These are phyloP conservation scores for Sialis fuliginosa DNA, from an alignment of 2,888 invertebrate species.

Conservation along the genomic window DNA sequence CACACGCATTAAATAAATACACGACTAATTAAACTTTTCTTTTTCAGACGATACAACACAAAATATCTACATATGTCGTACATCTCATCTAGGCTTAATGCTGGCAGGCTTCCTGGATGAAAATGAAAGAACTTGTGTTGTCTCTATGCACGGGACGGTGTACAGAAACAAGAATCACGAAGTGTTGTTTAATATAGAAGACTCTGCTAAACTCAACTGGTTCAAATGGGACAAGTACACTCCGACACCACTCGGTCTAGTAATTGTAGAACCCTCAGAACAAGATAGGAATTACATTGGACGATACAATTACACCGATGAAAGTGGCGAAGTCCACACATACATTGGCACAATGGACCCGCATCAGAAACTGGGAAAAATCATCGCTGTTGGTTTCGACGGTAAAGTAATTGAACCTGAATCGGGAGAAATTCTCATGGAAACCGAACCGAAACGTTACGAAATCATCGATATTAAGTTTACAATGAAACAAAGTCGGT, in stretches of 20 bases:
- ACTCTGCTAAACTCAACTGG: slow-evolving; percentile 61
- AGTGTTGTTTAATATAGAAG: slow-evolving; percentile 59
- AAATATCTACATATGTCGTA: slow-evolving; percentile 56
- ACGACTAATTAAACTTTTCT: too few relatives aligned
- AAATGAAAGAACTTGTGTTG: slow-evolving; percentile 40
- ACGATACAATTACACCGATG: slow-evolving; percentile 12
- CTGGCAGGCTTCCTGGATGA: slow-evolving; percentile 50
- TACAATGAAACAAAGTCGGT: slow-evolving; percentile 22
- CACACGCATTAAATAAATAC: too few relatives aligned
- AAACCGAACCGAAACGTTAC: slow-evolving; percentile 63
- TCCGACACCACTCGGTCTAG: slow-evolving; percentile 49
- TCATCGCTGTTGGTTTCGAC: slow-evolving; percentile 46
- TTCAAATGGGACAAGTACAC: slow-evolving; percentile 53
- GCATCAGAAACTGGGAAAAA: slow-evolving; percentile 44
- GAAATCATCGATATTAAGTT: slow-evolving; percentile 37
- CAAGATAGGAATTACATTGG: slow-evolving; percentile 19
- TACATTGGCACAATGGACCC: slow-evolving; percentile 52
- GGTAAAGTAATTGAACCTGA: slow-evolving; percentile 36
- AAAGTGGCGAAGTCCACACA: slow-evolving; percentile 20
- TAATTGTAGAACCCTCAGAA: slow-evolving; percentile 32
- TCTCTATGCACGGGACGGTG: slow-evolving; percentile 38
- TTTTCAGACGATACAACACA: slow-evolving; percentile 10
- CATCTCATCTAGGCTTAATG: slow-evolving; percentile 51
- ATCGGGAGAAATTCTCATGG: slow-evolving; percentile 59
- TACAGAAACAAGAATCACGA: slow-evolving; percentile 43